Conservation (phyloP, 1,140 invertebrate genomes). For the Delia radicum region DNA sequence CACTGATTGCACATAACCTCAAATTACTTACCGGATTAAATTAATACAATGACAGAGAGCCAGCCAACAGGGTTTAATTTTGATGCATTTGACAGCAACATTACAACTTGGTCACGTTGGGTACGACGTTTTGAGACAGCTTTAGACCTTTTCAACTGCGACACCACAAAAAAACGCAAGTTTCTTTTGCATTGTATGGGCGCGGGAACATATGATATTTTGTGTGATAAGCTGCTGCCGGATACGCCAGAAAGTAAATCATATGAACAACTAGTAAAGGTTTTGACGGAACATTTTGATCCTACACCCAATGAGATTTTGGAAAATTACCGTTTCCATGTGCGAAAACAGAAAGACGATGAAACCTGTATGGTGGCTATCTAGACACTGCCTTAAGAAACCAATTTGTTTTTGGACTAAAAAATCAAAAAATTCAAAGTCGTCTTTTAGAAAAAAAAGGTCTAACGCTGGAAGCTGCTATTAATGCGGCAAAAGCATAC, state of each 20-base stretch:
- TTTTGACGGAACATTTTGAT: slow-evolving; percentile 32
- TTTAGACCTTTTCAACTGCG: slow-evolving; percentile 29
- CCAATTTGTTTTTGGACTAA: too few species aligned
- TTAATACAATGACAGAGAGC: too few species aligned
- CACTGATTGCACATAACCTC: too few species aligned
- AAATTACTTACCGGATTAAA: too few species aligned
- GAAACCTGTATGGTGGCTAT: too few species aligned
- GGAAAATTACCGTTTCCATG: slow-evolving; percentile 34
- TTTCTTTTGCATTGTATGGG: slow-evolving; percentile 33
- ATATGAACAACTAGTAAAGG: slow-evolving; percentile 1
- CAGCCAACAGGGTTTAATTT: too few species aligned
- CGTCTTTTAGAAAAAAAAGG: too few species aligned
- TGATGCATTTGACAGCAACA: background rate
- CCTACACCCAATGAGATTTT: slow-evolving; percentile 37
- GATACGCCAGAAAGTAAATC: slow-evolving; percentile 20
- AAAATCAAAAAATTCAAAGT: too few species aligned
- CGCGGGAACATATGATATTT: slow-evolving; percentile 24
- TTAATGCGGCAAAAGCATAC: too few species aligned
- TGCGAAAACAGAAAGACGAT: slow-evolving; percentile 33
- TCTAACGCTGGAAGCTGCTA: too few species aligned
- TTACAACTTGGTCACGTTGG: slow-evolving; percentile 27
- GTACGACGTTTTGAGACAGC: slow-evolving; percentile 33
- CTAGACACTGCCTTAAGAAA: too few species aligned
- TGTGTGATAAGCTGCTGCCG: slow-evolving; percentile 29
- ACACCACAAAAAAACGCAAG: background rate